Percentiles rank a stretch among this genome's conserved stretches.
phyloP scores from a whole-genome alignment of 2,797 vertebrate species.

The Scolopax bukidnonensis region DNA sequence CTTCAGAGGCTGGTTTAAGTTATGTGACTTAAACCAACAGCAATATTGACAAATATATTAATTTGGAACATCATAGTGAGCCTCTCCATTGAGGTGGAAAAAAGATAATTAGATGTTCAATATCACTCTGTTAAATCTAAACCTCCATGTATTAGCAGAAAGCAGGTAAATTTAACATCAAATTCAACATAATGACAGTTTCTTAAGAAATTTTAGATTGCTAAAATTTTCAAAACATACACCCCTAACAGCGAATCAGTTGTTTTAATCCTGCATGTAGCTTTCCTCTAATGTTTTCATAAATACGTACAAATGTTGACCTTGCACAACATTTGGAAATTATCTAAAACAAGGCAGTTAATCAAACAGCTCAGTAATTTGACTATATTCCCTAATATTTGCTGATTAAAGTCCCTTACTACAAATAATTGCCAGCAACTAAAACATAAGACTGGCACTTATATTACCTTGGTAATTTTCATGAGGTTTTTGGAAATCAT shows the following conservation, averaged over 20 bases:
- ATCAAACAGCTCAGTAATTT: not conserved
- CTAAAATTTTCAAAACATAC: not conserved
- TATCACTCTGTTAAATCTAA: not conserved
- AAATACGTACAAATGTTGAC: not conserved
- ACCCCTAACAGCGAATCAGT: not conserved
- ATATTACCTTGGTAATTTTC: not conserved
- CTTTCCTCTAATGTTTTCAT: not conserved
- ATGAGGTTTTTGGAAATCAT: not conserved
- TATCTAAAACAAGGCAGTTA: not conserved
- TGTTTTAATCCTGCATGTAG: not conserved
- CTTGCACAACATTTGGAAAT: not conserved
- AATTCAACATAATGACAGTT: not conserved
- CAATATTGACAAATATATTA: slow-evolving; percentile 22
- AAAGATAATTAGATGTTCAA: not conserved
- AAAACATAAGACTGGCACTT: not conserved
- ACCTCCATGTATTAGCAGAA: not conserved
- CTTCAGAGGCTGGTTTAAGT: not conserved
- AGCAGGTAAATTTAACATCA: not conserved
- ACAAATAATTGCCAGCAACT: not conserved
- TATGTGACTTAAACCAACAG: not conserved
- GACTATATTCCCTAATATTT: not conserved
- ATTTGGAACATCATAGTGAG: not conserved
- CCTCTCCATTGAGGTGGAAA: not conserved
- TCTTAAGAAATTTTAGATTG: not conserved
- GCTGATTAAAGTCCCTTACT: not conserved